Evolutionary conservation across 2,113 vertebrate genomes (phyloP).

Genomic region (Sinocyclocheilus anophthalmus): DNA sequence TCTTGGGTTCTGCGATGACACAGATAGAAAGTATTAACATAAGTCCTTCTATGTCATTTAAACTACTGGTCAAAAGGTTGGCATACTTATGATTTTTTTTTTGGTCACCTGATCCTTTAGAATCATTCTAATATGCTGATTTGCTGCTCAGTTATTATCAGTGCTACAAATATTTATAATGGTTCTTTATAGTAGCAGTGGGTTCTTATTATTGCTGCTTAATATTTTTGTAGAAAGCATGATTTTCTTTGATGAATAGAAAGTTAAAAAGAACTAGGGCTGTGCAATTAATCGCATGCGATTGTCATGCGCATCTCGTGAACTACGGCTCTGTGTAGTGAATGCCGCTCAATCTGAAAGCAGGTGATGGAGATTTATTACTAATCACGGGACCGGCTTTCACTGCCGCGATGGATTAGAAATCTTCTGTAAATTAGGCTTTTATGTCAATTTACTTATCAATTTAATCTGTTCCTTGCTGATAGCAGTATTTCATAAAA

Average conservation of each 20-base stretch:
- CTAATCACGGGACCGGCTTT: too few species aligned
- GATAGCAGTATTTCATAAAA: neutral
- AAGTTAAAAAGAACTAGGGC: neutral
- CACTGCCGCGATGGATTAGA: too few species aligned
- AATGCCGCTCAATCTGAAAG: too few species aligned
- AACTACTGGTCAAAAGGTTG: neutral
- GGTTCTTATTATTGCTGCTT: neutral
- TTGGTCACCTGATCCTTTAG: neutral
- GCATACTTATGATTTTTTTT: neutral
- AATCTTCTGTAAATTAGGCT: neutral
- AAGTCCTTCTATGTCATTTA: conserved; percentile 5
- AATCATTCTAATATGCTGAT: neutral
- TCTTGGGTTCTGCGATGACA: conserved; percentile 89
- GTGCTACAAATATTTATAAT: neutral
- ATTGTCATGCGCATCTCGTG: too few species aligned
- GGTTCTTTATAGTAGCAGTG: neutral
- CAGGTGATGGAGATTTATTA: too few species aligned
- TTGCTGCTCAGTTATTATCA: neutral
- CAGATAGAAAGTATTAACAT: conserved; percentile 63
- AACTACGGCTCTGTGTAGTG: too few species aligned
- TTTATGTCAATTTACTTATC: neutral
- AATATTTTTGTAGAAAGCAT: neutral
- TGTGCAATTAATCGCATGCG: too few species aligned
- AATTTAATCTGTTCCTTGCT: neutral
- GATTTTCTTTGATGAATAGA: neutral